A percentile compares a stretch with the other conserved stretches of the same genome.
These are phyloP conservation scores for Chromis chromis DNA, from an alignment of 2,797 vertebrate genomes.

Conservation along the genomic window DNA sequence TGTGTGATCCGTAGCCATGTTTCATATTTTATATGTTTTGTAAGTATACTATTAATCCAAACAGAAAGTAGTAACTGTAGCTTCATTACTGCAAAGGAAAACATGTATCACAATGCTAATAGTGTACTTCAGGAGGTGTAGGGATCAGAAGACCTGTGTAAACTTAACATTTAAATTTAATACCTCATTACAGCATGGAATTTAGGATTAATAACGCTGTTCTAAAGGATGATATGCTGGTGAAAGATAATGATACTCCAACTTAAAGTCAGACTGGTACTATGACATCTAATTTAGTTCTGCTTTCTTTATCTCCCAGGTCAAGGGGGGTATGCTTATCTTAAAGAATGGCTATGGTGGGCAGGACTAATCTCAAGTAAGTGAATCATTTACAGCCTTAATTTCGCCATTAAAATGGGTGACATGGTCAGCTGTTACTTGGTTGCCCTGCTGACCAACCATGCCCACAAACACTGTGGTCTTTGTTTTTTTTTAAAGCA, in stretches of 20 bases:
- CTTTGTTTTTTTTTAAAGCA: slow-evolving; percentile 63
- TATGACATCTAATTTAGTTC: background rate
- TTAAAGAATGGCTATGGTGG: slow-evolving; percentile 92
- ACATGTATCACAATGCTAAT: background rate
- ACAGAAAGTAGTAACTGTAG: background rate
- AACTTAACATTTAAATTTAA: background rate
- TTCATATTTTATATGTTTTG: background rate
- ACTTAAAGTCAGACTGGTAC: background rate
- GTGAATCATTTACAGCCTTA: slow-evolving; percentile 50
- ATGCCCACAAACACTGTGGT: slow-evolving; percentile 51
- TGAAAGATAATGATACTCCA: background rate
- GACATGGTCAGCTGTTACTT: slow-evolving; percentile 3
- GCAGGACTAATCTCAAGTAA: slow-evolving; percentile 91
- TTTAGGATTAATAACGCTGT: background rate
- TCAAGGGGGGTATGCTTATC: slow-evolving; percentile 89
- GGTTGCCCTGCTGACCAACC: background rate
- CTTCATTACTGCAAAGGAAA: background rate
- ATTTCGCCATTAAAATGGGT: background rate
- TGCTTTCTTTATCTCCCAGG: slow-evolving; percentile 73
- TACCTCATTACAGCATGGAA: background rate
- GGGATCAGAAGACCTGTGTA: too few relatives aligned
- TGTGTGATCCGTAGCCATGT: background rate
- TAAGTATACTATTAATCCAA: background rate
- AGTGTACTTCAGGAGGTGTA: too few relatives aligned
- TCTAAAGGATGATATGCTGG: background rate